Evolutionary conservation across 2,797 vertebrate genomes (phyloP), one percentile per base, ranked within the genome.

Genomic region (Phrynocephalus forsythii): DNA sequence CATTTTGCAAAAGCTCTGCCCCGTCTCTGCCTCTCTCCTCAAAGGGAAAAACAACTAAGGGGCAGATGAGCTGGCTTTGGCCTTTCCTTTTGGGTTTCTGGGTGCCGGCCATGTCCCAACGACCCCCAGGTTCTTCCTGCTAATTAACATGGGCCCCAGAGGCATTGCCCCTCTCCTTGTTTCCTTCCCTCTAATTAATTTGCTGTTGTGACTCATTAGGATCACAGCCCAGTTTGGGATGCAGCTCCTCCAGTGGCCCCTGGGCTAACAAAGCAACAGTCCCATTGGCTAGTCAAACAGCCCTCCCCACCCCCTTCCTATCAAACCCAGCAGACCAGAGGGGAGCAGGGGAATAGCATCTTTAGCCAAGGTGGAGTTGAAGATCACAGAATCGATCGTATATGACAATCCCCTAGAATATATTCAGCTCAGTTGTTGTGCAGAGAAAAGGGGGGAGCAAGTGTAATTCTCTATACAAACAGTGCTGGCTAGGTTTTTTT

Each of bases 401-500:
- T 83, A n/a, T 83, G 38, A 84, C 89, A 77, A 79, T 76, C 69
- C 85, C 85, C 77, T 30, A 30, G 78, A 87, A 82, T 84, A 76
- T 90, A 69, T 81, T 87, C 85, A 60, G 20, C 83, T 48, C 68
- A 33, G 30, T 83, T 63, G 52, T 86, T 83, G 90, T 79, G 28
- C 20, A 24, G 33, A 81, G 83, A 81, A 71, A 38, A 66, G 71
- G 33, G 15, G 6, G 38, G 10, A 63, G 60, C 60, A n/a, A 48
- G 83, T 60, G 89, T 87, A 76, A 90, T 92, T 91, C 91, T 90
- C 91, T 91, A 89, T 82, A 85, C 91, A 89, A 93, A 91, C 91
- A 90, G 78, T n/a, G 90, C 8, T 8, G 5, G 79, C 71, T 63
- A 44, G 3, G 15, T 82, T 10, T 71, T 15, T 73, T 28, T 3